Evolutionary conservation across 2,797 vertebrate species (phyloP).

Genomic region (Schizothorax lantsangensis): DNA sequence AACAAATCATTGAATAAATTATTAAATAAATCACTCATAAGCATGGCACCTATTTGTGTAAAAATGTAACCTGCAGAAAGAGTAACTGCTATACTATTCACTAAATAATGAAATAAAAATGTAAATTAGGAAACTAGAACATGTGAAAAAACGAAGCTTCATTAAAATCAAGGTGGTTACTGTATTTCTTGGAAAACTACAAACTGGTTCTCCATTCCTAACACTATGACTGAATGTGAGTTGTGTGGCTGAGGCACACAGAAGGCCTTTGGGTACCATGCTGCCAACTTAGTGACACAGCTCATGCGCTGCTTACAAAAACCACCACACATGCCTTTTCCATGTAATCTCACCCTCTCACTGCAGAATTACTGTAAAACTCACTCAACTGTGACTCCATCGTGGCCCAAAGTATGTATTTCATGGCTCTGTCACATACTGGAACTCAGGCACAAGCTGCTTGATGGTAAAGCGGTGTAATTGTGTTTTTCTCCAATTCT

Average conservation of each 20-base stretch:
- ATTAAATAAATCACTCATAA: neutral
- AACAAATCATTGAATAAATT: neutral
- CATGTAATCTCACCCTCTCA: slow-evolving; percentile 3
- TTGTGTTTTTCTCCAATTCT: slow-evolving; percentile 31
- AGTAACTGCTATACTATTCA: neutral
- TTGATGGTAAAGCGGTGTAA: slow-evolving; percentile 13
- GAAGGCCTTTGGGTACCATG: neutral
- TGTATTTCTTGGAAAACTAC: neutral
- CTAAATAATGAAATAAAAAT: neutral
- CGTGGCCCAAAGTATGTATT: slow-evolving; percentile 10
- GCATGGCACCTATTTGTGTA: neutral
- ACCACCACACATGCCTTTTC: slow-evolving; percentile 9
- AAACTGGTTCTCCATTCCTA: neutral
- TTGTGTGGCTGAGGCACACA: slow-evolving; percentile 23
- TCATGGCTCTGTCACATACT: neutral
- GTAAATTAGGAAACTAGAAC: neutral
- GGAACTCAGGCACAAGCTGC: neutral
- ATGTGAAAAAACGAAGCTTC: neutral
- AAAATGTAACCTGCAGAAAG: neutral
- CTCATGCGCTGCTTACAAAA: slow-evolving; percentile 1
- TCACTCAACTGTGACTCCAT: neutral
- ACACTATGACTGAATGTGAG: slow-evolving; percentile 37
- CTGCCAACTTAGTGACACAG: neutral
- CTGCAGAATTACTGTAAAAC: slow-evolving; percentile 21
- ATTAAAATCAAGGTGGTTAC: neutral